Percentiles rank a stretch among this genome's conserved stretches.
phyloP scores from a whole-genome alignment of 2,888 invertebrate genomes.

The Eledona agricola region DNA sequence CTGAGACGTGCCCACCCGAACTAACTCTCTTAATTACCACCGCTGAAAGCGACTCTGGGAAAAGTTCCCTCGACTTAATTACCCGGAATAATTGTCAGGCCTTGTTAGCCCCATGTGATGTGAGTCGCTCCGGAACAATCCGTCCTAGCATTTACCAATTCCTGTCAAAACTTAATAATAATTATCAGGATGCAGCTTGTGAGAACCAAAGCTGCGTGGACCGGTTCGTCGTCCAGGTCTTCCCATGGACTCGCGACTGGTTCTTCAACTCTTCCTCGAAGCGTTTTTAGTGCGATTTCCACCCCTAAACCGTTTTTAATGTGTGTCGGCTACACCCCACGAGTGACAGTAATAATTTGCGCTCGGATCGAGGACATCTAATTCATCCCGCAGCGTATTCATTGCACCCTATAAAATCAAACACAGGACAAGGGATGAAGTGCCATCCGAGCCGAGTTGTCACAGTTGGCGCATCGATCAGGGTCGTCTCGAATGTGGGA shows the following conservation, averaged over 20 bases:
- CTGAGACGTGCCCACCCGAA: slow-evolving; percentile 55
- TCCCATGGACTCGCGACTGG: too few species aligned
- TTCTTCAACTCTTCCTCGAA: too few species aligned
- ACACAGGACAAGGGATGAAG: slow-evolving; percentile 21
- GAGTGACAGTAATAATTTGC: slow-evolving; percentile 16
- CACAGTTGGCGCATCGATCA: slow-evolving; percentile 32
- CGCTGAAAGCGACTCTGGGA: slow-evolving; percentile 60
- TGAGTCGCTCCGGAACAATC: slow-evolving; percentile 37
- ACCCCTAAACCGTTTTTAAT: too few species aligned
- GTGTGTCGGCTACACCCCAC: too few species aligned
- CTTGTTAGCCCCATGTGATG: slow-evolving; percentile 60
- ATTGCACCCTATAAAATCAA: slow-evolving; percentile 32
- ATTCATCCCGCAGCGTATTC: slow-evolving; percentile 27
- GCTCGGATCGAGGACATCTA: slow-evolving; percentile 20
- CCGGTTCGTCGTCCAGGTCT: too few species aligned
- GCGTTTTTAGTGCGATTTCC: too few species aligned
- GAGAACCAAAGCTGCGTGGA: too few species aligned
- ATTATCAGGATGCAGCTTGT: slow-evolving; percentile 5
- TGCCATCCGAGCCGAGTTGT: slow-evolving; percentile 26
- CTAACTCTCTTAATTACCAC: slow-evolving; percentile 67
- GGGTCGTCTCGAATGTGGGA: slow-evolving; percentile 33
- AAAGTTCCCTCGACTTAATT: slow-evolving; percentile 68
- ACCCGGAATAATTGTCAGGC: slow-evolving; percentile 69
- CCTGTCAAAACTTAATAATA: slow-evolving; percentile 19
- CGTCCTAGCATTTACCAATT: slow-evolving; percentile 19